Conservation (phyloP, 2,888 invertebrate species). For the Tetranychus truncatus region DNA sequence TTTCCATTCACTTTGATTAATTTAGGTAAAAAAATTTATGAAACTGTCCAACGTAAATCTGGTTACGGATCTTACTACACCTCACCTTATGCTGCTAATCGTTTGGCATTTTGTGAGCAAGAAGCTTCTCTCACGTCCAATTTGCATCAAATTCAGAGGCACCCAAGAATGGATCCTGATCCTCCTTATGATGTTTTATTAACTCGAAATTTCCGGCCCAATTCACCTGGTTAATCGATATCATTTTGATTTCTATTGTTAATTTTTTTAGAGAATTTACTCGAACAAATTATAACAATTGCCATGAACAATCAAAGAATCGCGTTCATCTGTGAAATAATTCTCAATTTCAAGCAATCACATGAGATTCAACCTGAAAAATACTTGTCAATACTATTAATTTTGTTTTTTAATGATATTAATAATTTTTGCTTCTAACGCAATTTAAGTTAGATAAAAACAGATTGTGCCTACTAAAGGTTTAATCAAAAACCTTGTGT, state of each 20-base stretch:
- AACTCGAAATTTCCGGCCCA: background rate
- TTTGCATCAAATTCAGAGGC: background rate
- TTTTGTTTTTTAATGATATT: no score
- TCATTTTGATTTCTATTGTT: background rate
- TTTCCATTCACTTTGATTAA: background rate
- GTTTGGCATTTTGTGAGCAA: constrained; percentile 4
- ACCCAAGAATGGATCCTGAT: background rate
- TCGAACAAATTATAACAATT: background rate
- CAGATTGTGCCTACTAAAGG: no score
- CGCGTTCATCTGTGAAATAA: no score
- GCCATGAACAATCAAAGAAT: background rate
- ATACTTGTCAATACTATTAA: no score
- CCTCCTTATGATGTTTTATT: background rate
- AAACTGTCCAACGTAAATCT: background rate
- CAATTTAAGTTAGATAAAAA: no score
- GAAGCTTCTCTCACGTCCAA: background rate
- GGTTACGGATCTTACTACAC: constrained; percentile 12
- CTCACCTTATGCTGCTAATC: constrained; percentile 8
- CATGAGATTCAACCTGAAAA: no score
- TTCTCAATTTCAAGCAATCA: no score
- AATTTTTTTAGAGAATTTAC: background rate
- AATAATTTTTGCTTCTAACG: no score
- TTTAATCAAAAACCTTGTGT: no score
- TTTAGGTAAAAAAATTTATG: constrained; percentile 13
- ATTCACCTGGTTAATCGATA: background rate